phyloP scores from a whole-genome alignment of 2,113 vertebrate genomes.

The Synodontis membranacea region DNA sequence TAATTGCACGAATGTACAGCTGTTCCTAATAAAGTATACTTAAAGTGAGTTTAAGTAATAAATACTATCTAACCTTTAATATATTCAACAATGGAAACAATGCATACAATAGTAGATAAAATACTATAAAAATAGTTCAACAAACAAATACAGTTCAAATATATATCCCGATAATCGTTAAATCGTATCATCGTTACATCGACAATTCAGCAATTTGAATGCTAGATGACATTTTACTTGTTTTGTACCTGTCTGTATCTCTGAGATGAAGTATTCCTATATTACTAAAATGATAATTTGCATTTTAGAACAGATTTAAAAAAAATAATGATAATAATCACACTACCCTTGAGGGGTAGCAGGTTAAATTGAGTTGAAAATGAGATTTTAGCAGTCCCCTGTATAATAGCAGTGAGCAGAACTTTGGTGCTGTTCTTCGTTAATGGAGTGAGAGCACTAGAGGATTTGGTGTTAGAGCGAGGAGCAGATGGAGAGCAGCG shows the following conservation, averaged over 20 bases:
- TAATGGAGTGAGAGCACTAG: conserved; percentile 81
- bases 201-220: not conserved
- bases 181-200: not conserved
- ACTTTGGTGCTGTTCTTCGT: conserved; percentile 74
- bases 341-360: conserved; percentile 64
- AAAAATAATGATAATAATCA: conserved; percentile 49
- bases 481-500: conserved; percentile 75
- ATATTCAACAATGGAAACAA: too few relatives aligned
- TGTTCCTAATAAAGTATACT: not conserved
- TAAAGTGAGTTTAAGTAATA: not conserved
- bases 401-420: conserved; percentile 75
- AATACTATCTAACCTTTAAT: too few relatives aligned
- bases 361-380: conserved; percentile 84
- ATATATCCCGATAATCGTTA: not conserved
- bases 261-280: not conserved
- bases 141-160: conserved; percentile 4
- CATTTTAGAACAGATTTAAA: conserved; percentile 60
- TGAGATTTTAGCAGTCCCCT: conserved; percentile 77
- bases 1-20: not conserved
- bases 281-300: conserved; percentile 50
- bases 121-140: too few relatives aligned
- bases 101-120: not conserved
- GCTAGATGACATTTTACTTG: not conserved
- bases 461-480: conserved; percentile 76
- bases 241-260: not conserved